phyloP scores from a whole-genome alignment of 2,113 vertebrate species.

The Oostethus manadensis region DNA sequence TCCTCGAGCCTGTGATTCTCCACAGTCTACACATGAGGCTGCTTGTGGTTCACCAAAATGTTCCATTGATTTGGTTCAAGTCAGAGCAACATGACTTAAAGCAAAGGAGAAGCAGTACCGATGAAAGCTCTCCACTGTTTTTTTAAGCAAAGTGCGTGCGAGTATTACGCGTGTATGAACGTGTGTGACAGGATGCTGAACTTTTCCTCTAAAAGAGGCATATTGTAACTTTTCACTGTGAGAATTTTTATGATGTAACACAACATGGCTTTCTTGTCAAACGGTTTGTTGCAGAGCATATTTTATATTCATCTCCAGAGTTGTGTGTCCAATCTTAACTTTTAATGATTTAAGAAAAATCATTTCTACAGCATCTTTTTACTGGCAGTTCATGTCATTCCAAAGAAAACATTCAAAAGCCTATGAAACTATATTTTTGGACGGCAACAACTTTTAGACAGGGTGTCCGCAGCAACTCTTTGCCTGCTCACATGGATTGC shows the following conservation, averaged over 20 bases:
- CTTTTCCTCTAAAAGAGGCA: constrained; percentile 55
- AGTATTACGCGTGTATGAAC: neutral
- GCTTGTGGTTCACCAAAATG: constrained; percentile 32
- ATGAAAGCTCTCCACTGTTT: constrained; percentile 37
- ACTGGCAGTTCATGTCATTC: constrained; percentile 53
- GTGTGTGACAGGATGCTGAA: constrained; percentile 49
- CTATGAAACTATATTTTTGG: constrained; percentile 20
- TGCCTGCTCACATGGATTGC: constrained; percentile 48
- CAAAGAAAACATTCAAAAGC: constrained; percentile 32
- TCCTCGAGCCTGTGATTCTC: constrained; percentile 36
- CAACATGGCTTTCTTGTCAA: constrained; percentile 69
- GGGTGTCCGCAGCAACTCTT: constrained; percentile 26
- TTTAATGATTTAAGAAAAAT: constrained; percentile 36
- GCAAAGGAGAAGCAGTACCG: constrained; percentile 45
- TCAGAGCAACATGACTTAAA: constrained; percentile 39
- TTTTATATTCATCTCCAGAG: constrained; percentile 57
- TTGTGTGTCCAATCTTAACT: constrained; percentile 44
- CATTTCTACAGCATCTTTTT: constrained; percentile 29
- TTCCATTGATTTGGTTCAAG: constrained; percentile 40
- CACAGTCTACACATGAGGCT: constrained; percentile 21
- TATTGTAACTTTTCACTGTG: constrained; percentile 72
- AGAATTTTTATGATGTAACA: constrained; percentile 65
- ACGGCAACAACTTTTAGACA: constrained; percentile 12
- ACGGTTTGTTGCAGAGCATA: constrained; percentile 62
- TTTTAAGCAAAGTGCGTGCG: constrained; percentile 26